Evolutionary conservation across 1,140 invertebrate species (phyloP).

Genomic region (Papilio dardanus): DNA sequence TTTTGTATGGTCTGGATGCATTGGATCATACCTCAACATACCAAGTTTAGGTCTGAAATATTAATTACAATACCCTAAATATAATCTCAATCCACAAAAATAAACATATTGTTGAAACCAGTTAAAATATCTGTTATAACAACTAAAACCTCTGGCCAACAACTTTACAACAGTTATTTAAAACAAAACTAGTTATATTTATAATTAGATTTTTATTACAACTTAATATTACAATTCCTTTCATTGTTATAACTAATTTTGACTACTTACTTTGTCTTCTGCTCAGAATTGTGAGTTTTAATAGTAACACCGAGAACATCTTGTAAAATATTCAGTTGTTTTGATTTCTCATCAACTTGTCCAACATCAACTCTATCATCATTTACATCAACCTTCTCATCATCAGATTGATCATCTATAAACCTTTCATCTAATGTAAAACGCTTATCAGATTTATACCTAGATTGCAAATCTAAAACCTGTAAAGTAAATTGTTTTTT

Average conservation of each 20-base stretch:
- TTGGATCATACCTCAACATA: slow-evolving; percentile 86
- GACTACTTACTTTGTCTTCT: slow-evolving; percentile 68
- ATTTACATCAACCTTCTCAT: slow-evolving; percentile 52
- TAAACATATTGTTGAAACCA: too few relatives aligned
- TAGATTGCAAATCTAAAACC: slow-evolving; percentile 83
- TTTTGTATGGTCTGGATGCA: slow-evolving; percentile 83
- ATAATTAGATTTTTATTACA: too few relatives aligned
- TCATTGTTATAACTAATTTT: slow-evolving; percentile 1
- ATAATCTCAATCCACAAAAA: slow-evolving; percentile 5
- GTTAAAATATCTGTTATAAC: too few relatives aligned
- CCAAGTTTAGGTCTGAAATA: slow-evolving; percentile 70
- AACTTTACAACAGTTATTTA: too few relatives aligned
- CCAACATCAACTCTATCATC: slow-evolving; percentile 55
- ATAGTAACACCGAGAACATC: slow-evolving; percentile 81
- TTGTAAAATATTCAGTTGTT: slow-evolving; percentile 84
- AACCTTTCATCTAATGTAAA: slow-evolving; percentile 84
- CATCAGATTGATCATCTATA: slow-evolving; percentile 65
- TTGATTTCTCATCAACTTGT: slow-evolving; percentile 82
- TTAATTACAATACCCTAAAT: not conserved
- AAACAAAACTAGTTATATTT: too few relatives aligned
- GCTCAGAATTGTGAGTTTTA: slow-evolving; percentile 54
- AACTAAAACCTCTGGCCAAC: too few relatives aligned
- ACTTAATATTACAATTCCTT: not conserved
- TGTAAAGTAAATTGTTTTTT: too few relatives aligned
- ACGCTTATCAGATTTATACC: slow-evolving; percentile 84